Base-by-base conservation (phyloP, 2,888 invertebrate genomes). In the Drosophila rubida region DNA sequence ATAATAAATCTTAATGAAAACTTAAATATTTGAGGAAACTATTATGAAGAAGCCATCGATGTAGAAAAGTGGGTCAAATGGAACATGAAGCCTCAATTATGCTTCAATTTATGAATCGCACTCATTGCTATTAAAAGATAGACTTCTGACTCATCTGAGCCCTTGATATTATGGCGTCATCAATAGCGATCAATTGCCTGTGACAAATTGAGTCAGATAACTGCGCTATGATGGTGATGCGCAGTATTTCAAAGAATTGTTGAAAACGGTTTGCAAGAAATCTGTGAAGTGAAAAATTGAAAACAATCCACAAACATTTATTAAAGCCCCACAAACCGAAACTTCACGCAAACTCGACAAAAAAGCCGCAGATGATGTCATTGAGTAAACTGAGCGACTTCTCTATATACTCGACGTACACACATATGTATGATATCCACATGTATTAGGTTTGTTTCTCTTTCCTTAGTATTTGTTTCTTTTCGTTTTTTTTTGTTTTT, bases 181-280 rank as follows among this genome's bases (percentile, higher is more conserved):
- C 79, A 87, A 87, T 81, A 87, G 78, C 74, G 85, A 76, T 83
- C 87, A 83, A 83, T 83, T 83, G 87, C 37, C 80, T 87, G 87
- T 83, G 86, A 87, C 82, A 83, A 85, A 83, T 85, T 76, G 68
- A 59, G 64, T 58, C 55, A 64, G 48, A 66, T 49, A 59, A 58
- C 41, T 49, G 46, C 45, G 45, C 35, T 49, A 57, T 42, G 42
- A 37, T 16, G n/a, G 6, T 3, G 32, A 32, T 32, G 32, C 2
- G 4, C 14, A 19, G 16, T 41, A 42, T 14, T 53, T 32, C 42
- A 13, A 6, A 22, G 35, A 55, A 55, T 35, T 55, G 23, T 55
- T 9, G 14, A 41, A 22, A 44, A 23, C 13, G 37, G 16, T 32
- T 22, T 37, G 16, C 44, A 22, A 23, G 16, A 46, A 64, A 69